Conservation (phyloP, 2,888 invertebrate genomes). For the Mythimna vitellina region DNA sequence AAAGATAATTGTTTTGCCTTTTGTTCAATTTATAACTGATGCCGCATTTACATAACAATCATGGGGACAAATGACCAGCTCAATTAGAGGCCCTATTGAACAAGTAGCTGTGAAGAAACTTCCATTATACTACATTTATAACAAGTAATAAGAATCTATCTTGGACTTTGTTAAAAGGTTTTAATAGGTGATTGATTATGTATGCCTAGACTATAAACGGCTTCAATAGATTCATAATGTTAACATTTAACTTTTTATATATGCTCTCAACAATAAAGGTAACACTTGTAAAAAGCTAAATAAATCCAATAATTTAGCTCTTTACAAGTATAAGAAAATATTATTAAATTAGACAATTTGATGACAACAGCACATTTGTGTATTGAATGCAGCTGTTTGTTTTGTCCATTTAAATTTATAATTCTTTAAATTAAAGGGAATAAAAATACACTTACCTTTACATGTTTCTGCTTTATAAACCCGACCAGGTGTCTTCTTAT, state of each 20-base stretch:
- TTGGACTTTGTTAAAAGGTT: constrained; percentile 18
- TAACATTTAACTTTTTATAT: background rate
- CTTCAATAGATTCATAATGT: constrained; percentile 5
- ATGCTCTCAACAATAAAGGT: background rate
- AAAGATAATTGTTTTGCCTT: constrained; percentile 58
- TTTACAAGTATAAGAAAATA: background rate
- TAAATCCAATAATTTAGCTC: too few relatives aligned
- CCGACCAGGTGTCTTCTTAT: constrained; percentile 21
- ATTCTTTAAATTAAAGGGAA: background rate
- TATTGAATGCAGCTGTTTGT: background rate
- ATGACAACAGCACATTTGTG: background rate
- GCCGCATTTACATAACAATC: constrained; percentile 60
- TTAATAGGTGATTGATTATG: constrained; percentile 9
- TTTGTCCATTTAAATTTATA: background rate
- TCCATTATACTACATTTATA: background rate
- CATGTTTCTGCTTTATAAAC: constrained; percentile 11
- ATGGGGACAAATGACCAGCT: constrained; percentile 35
- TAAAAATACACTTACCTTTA: constrained; percentile 52
- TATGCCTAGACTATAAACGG: background rate
- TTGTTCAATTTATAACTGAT: constrained; percentile 54
- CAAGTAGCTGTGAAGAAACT: constrained; percentile 25
- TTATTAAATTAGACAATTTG: constrained; percentile 2
- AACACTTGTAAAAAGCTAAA: background rate
- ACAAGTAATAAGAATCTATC: constrained; percentile 14
- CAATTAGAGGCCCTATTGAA: constrained; percentile 50